phyloP scores from a whole-genome alignment of 2,888 invertebrate genomes.

The Coleophora deauratella region DNA sequence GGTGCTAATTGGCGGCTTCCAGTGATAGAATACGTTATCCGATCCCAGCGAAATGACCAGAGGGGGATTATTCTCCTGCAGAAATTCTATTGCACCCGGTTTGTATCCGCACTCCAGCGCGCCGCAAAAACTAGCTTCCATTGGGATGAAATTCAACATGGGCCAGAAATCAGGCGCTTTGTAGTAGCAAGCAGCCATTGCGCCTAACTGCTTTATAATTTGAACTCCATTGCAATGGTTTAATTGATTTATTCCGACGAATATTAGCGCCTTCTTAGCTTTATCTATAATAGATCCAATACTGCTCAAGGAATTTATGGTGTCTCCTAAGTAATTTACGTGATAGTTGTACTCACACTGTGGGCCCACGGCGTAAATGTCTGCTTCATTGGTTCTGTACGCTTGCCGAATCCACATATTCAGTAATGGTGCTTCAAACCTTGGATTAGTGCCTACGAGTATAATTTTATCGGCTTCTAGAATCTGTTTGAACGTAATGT shows the following conservation, averaged over 20 bases:
- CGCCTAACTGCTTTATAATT: conserved; percentile 31
- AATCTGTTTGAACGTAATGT: conserved; percentile 82
- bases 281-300: conserved; percentile 20
- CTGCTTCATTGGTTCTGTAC: conserved; percentile 90
- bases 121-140: conserved; percentile 93
- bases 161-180: conserved; percentile 26
- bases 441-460: conserved; percentile 96
- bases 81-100: conserved; percentile 76
- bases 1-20: conserved; percentile 82
- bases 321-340: conserved; percentile 40
- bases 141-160: conserved; percentile 92
- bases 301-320: conserved; percentile 22
- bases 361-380: conserved; percentile 90
- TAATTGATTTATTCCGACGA: conserved; percentile 43
- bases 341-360: conserved; percentile 90
- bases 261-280: conserved; percentile 49
- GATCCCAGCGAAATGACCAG: conserved; percentile 93
- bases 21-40: conserved; percentile 86
- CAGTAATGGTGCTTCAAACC: conserved; percentile 96
- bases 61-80: conserved; percentile 78
- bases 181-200: conserved; percentile 19
- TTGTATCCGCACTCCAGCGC: conserved; percentile 96
- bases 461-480: conserved; percentile 86
- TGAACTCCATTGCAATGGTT: not conserved
- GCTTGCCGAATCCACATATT: conserved; percentile 96